A percentile compares a stretch with the other conserved stretches of the same genome.
Conservation (phyloP, 1,140 invertebrate genomes). For the Nebria ingens region DNA sequence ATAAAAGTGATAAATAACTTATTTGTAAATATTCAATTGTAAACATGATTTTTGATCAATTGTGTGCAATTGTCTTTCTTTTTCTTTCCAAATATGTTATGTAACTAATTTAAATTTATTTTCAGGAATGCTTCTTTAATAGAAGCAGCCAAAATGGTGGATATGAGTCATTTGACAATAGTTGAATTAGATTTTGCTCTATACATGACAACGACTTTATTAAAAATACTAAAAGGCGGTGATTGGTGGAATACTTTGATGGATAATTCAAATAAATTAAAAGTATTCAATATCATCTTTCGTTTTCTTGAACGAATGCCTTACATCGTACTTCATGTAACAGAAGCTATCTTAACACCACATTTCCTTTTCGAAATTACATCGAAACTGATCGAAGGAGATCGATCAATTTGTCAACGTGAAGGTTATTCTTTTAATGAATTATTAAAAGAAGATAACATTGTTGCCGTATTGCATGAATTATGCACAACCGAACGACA, state of each 20-base stretch:
- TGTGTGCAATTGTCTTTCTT: too few relatives aligned
- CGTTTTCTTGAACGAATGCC: not conserved
- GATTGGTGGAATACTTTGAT: conserved; percentile 1
- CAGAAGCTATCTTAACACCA: not conserved
- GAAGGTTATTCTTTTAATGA: not conserved
- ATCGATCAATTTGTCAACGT: not conserved
- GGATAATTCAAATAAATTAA: not conserved
- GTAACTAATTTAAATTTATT: too few relatives aligned
- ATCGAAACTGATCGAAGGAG: too few relatives aligned
- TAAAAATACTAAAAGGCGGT: not conserved
- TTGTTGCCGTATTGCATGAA: not conserved
- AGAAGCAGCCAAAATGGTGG: not conserved
- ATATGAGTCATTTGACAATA: not conserved
- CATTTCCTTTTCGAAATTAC: not conserved
- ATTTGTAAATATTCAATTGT: too few relatives aligned
- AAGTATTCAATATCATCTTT: not conserved
- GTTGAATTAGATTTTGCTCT: not conserved
- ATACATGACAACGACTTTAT: not conserved
- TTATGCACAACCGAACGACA: too few relatives aligned
- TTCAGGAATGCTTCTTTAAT: not conserved
- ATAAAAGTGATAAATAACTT: too few relatives aligned
- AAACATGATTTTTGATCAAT: too few relatives aligned
- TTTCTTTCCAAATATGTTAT: too few relatives aligned
- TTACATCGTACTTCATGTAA: not conserved
- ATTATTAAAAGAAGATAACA: not conserved